Base-by-base conservation (phyloP, 2,113 vertebrate genomes). In the Equus quagga region DNA sequence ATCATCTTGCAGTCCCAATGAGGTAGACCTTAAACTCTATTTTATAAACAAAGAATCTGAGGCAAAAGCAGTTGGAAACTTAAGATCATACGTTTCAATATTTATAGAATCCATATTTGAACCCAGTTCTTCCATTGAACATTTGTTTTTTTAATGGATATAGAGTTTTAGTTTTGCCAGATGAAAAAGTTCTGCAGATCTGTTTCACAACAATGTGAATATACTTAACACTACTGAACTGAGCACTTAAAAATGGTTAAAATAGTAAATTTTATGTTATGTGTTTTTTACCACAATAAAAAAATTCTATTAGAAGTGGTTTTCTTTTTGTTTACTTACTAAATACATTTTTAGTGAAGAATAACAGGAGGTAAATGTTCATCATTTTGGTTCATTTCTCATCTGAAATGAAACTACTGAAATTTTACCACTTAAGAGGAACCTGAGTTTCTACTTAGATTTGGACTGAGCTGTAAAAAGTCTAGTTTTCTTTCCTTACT, bases 301-400 rank as follows among this genome's bases (percentile, higher is more conserved):
- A 78, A 78, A 44, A 51, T 82, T 75, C n/a, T 93, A 8, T 31
- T 58, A 70, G 23, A 92, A 91, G 3, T 79, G 9, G 67, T 65
- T 95, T 80, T 79, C 28, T 84, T 58, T 88, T 87, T 23, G 62
- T 86, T 90, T 78, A 56, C 21, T 90, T 93, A 51, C 31, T 73
- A 79, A 89, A 36, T 91, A 82, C 10, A 67, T 31, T 89, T 97
- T 83, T 70, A 91, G 36, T 80, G 85, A 76, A n/a, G 41, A 89
- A 49, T 83, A 12, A 75, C 13, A 64, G 3, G 28, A 44, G 33
- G 15, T 64, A 93, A 84, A 70, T 82, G 31, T 80, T 78, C 31
- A 51, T 65, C 7, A 73, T 70, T 88, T 89, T 92, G 54, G 26
- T 46, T 94, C 14, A 60, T 73, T 79, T 96, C 17, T 80, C 26